phyloP scores from a whole-genome alignment of 2,797 vertebrate species.

The Gambelia wislizenii region DNA sequence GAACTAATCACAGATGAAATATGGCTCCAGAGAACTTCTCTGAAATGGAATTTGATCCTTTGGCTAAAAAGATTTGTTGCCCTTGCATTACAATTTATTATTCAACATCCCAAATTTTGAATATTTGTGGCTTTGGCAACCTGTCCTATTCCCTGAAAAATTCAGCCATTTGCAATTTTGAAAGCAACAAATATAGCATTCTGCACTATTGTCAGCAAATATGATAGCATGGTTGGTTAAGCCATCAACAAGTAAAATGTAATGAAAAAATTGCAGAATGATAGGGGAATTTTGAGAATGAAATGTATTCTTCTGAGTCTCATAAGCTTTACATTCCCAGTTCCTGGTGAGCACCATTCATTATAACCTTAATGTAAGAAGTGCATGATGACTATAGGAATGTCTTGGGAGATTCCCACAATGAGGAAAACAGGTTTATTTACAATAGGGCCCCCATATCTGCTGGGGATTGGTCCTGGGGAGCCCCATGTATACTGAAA shows the following conservation, averaged over 20 bases:
- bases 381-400: neutral
- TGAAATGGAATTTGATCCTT: too few relatives aligned
- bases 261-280: neutral
- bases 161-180: neutral
- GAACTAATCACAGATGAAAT: too few relatives aligned
- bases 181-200: neutral
- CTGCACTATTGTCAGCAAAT: neutral
- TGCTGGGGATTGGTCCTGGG: too few relatives aligned
- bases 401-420: constrained; percentile 25
- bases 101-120: neutral
- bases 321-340: constrained; percentile 25
- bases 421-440: constrained; percentile 33
- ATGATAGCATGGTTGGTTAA: neutral
- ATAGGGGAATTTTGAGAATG: neutral
- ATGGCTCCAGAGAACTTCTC: too few relatives aligned
- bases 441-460: too few relatives aligned
- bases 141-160: neutral
- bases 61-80: too few relatives aligned
- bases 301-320: constrained; percentile 4
- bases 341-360: neutral
- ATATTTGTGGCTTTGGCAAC: neutral
- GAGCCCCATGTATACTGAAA: too few relatives aligned
- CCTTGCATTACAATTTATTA: neutral
- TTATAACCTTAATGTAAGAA: constrained; percentile 14
- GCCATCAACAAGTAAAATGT: neutral